Evolutionary conservation across 2,888 invertebrate species (phyloP).

Genomic region (Nomada ruficornis): DNA sequence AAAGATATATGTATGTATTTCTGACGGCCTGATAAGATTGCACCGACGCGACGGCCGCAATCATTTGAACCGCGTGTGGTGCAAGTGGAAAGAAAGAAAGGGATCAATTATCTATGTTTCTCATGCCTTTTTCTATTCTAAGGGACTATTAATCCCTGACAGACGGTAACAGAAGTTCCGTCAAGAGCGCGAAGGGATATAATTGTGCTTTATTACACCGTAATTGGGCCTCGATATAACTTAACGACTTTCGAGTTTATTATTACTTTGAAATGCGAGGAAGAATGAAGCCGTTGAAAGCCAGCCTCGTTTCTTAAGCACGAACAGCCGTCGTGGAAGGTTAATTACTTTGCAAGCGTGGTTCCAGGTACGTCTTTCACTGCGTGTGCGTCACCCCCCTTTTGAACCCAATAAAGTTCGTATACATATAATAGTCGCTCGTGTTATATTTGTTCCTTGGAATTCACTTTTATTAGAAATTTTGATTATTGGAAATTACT

Average conservation of each 20-base stretch:
- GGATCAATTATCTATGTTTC: not conserved
- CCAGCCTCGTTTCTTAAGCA: conserved; percentile 49
- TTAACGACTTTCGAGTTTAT: conserved; percentile 67
- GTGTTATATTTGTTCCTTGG: conserved; percentile 3
- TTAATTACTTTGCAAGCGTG: conserved; percentile 63
- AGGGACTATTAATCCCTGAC: not conserved
- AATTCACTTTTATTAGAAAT: conserved; percentile 17
- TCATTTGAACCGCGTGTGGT: not conserved
- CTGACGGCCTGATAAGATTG: too few species aligned
- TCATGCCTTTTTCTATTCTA: not conserved
- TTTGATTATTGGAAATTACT: conserved; percentile 1
- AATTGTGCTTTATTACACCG: conserved; percentile 38
- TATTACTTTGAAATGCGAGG: conserved; percentile 58
- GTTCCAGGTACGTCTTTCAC: conserved; percentile 58
- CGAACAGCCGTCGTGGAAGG: conserved; percentile 54
- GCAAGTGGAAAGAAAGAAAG: not conserved
- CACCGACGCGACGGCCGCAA: too few species aligned
- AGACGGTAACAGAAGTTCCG: conserved; percentile 16
- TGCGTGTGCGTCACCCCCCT: conserved; percentile 32
- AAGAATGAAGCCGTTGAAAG: conserved; percentile 60
- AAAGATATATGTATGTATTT: too few species aligned
- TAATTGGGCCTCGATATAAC: conserved; percentile 64
- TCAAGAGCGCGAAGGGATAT: conserved; percentile 35
- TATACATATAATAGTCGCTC: conserved; percentile 13
- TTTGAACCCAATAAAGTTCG: conserved; percentile 3